These are phyloP conservation scores for Hydractinia symbiolongicarpus DNA, from an alignment of 30 jellyfish, hydroid and myxozoan species.

Conservation along the genomic window DNA sequence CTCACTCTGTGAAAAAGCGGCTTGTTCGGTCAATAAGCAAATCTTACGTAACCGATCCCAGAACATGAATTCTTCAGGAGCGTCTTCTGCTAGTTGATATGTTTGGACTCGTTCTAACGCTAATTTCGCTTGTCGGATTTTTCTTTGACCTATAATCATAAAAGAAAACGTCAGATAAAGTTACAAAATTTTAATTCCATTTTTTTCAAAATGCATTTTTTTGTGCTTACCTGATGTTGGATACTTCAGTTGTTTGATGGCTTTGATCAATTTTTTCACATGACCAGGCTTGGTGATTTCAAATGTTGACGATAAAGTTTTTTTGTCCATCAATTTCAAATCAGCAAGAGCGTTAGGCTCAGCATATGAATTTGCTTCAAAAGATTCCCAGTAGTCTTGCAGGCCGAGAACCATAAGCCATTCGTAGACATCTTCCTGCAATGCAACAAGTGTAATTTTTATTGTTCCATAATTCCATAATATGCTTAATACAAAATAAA, in stretches of 20 bases:
- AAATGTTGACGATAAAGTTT: slow-evolving; percentile 59
- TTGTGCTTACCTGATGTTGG: slow-evolving; percentile 73
- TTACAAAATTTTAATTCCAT: no score
- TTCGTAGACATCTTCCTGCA: slow-evolving; percentile 81
- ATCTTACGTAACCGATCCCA: slow-evolving; percentile 73
- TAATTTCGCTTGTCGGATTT: slow-evolving; percentile 72
- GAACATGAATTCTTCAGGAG: slow-evolving; percentile 49
- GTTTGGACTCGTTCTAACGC: slow-evolving; percentile 58
- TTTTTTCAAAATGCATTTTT: not conserved
- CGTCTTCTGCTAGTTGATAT: slow-evolving; percentile 25
- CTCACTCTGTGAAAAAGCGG: slow-evolving; percentile 91
- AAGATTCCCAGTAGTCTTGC: slow-evolving; percentile 73
- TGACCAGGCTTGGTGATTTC: slow-evolving; percentile 72
- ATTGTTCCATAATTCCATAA: not conserved
- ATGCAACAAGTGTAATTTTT: not conserved
- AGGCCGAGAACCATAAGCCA: slow-evolving; percentile 86
- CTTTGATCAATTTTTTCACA: slow-evolving; percentile 62
- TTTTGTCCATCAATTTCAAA: slow-evolving; percentile 80
- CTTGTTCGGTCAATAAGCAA: slow-evolving; percentile 92
- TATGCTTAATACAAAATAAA: not conserved
- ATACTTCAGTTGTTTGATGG: slow-evolving; percentile 63
- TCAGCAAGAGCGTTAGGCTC: slow-evolving; percentile 95
- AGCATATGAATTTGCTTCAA: slow-evolving; percentile 69
- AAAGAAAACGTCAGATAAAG: not conserved
- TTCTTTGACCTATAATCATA: slow-evolving; percentile 65